A percentile compares a stretch with the other conserved stretches of the same genome.
These are phyloP conservation scores for Lepidocyrtinus sp. DNA, from an alignment of 2,888 invertebrate genomes.

Conservation along the genomic window DNA sequence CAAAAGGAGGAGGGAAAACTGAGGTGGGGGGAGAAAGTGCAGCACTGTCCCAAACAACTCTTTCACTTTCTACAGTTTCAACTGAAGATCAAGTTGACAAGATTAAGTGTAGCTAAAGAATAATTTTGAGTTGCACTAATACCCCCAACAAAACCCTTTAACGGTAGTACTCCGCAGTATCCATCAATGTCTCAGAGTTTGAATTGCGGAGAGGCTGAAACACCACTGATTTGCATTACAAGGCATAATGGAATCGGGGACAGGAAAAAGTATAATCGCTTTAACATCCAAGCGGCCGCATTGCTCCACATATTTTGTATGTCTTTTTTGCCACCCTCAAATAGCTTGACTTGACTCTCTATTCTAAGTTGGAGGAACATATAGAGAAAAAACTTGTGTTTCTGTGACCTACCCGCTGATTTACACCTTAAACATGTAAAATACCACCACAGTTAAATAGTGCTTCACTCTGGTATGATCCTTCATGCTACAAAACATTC, in stretches of 20 bases:
- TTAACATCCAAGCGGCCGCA: constrained; percentile 41
- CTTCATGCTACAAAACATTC: too few relatives aligned
- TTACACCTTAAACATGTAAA: too few relatives aligned
- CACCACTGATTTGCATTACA: constrained; percentile 1
- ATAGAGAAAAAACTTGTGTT: not conserved
- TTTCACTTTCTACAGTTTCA: not conserved
- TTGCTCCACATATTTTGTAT: not conserved
- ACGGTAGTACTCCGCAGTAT: not conserved
- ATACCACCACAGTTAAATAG: too few relatives aligned
- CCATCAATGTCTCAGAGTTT: not conserved
- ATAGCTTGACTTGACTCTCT: too few relatives aligned
- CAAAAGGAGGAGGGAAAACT: not conserved
- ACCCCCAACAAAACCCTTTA: not conserved
- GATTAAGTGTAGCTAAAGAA: constrained; percentile 24
- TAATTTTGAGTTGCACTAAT: constrained; percentile 24
- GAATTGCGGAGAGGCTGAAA: not conserved
- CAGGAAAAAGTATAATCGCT: not conserved
- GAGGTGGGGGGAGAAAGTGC: not conserved
- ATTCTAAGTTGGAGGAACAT: too few relatives aligned
- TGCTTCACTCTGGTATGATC: too few relatives aligned
- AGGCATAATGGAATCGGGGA: not conserved
- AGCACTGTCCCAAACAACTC: constrained; percentile 19
- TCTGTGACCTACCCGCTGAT: constrained; percentile 54
- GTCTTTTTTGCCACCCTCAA: too few relatives aligned
- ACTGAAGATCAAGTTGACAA: constrained; percentile 55